Evolutionary conservation across 2,888 invertebrate species (phyloP).

Genomic region (Agonopterix arenella): DNA sequence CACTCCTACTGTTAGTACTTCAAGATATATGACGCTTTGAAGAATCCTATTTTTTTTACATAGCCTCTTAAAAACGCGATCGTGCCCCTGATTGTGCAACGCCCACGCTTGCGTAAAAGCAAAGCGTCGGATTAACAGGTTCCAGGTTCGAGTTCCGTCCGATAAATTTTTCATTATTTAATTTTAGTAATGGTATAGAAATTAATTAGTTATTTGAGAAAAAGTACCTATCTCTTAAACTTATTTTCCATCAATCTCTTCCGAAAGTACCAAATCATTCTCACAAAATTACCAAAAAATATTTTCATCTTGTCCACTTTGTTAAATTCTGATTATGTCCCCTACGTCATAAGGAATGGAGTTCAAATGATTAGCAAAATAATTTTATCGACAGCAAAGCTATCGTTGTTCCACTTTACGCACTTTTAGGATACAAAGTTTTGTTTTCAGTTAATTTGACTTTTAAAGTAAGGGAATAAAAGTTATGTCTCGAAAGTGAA

Average conservation of each 20-base stretch:
- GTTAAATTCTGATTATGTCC: not conserved
- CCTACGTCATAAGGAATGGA: not conserved
- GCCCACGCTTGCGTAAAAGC: no score
- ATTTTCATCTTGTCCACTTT: not conserved
- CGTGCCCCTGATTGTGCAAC: no score
- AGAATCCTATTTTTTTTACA: no score
- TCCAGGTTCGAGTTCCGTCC: no score
- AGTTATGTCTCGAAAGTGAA: not conserved
- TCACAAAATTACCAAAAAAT: not conserved
- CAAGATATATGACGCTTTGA: no score
- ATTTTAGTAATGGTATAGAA: no score
- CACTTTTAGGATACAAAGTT: not conserved
- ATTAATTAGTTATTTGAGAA: no score
- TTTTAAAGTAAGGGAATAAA: not conserved
- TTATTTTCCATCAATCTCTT: slow-evolving; percentile 3
- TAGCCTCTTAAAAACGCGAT: no score
- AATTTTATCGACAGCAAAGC: not conserved
- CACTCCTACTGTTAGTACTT: no score
- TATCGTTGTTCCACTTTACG: not conserved
- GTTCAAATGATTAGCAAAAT: not conserved
- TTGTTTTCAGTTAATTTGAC: not conserved
- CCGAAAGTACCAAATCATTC: slow-evolving; percentile 6
- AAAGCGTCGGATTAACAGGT: no score
- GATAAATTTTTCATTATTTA: no score
- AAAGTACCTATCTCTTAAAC: not conserved